Evolutionary conservation across 2,113 vertebrate genomes (phyloP), one percentile per base, ranked within the genome.

Genomic region (Phrynocephalus versicolor): DNA sequence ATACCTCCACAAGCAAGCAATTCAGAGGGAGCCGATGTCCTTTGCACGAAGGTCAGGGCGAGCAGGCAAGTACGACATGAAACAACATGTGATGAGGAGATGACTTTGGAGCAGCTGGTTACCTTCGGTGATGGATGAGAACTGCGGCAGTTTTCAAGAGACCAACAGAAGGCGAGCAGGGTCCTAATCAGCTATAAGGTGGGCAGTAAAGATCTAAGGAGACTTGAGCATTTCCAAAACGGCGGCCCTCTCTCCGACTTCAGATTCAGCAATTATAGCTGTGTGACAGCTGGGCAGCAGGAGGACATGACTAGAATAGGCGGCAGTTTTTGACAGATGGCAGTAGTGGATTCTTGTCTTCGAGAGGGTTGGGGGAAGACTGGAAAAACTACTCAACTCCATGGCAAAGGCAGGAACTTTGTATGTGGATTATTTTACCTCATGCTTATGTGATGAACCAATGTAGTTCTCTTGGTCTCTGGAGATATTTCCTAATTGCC

Each of bases 141-240:
- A 94, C 94, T 92, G 77, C 78, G 30, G 78, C 84, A 79, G 69
- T 80, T 85, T 80, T 95, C 95, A 92, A 95, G 95, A 95, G 94
- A 96, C 94, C 91, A 95, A 94, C 96, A 96, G 96, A 96, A 96
- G 96, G 96, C 94, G 84, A 94, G 83, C 94, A 92, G 82, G 91
- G 95, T 96, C 95, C 95, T 94, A 96, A 96, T 93, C 95, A 96
- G 95, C 96, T 91, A 94, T 96, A 96, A 96, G 92, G 92, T 90
- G 91, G 94, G 95, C 92, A 94, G 95, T 96, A 95, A 96, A 95
- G 95, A 95, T 95, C 96, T 96, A 95, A 96, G 94, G 95, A 94
- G 95, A 95, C 94, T 90, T 76, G 89, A 93, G 93, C 89, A 92
- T 92, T 95, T 91, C 95, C 92, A 91, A 94, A 93, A 82, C 93